Evolutionary conservation across 1,140 invertebrate genomes (phyloP), one percentile per base, ranked within the genome.

Genomic region (Anastrepha obliqua): DNA sequence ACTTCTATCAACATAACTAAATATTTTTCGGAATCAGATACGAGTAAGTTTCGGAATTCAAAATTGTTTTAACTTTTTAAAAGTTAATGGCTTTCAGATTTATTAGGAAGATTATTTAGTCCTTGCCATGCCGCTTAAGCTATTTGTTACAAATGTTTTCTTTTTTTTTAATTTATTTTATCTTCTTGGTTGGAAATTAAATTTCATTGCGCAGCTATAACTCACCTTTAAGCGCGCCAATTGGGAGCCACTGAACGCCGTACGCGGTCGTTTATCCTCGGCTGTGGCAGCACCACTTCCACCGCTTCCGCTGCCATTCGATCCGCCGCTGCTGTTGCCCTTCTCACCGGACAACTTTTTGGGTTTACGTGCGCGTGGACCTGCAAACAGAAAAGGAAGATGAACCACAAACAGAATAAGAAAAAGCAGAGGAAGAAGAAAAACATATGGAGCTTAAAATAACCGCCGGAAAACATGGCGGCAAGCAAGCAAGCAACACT

Each of bases 191-290:
- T 60, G 13, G 51, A 86, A 86, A 60, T 86, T 59, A 60, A 86
- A 86, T 86, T 86, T 81, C 74, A 81, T 81, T 81, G 74, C 74
- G 55, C 85, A 86, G 42, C 58, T 15, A 86, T 86, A 87, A 85
- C 91, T 90, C 91, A 95, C 95, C 94, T 99, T 99, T 87, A 99
- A 94, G 90, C 97, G 96, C 1, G 97, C 96, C 89, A 99, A 94
- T 93, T 99, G 99, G 64, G 99, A 98, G 15, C 97, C 97, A 89
- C 98, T 99, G 94, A 99, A 99, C 4, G 99, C 99, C 11, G 99
- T 99, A 81, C 99, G 94, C 0, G 99, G 99, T 90, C 99, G 94
- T 93, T 99, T 99, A 93, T 99, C 98, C 90, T 99, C 97, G 70
- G 96, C 89, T 88, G 90, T n/a, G 93, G 44, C 85, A 85, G 88